phyloP scores from a whole-genome alignment of 2,888 invertebrate species.

The Platynereis dumerilii region DNA sequence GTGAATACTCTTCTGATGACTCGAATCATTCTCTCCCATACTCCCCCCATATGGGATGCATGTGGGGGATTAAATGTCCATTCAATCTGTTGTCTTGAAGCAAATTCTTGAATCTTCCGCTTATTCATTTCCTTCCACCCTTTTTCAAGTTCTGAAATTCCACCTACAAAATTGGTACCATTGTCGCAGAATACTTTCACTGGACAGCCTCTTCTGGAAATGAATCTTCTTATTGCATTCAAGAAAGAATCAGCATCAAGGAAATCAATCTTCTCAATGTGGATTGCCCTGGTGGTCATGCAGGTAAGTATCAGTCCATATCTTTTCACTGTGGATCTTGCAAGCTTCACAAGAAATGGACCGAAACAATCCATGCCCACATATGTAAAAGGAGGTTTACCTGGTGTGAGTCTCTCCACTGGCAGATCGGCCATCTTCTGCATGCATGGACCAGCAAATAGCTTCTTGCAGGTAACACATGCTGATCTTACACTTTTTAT shows the following conservation, averaged over 20 bases:
- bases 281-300: constrained; percentile 13
- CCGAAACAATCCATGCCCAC: constrained; percentile 45
- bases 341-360: constrained; percentile 40
- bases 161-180: constrained; percentile 27
- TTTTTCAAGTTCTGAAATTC: constrained; percentile 16
- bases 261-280: constrained; percentile 16
- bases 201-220: neutral
- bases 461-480: constrained; percentile 27
- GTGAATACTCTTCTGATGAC: no score
- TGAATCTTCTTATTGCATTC: constrained; percentile 9
- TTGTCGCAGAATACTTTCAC: constrained; percentile 6
- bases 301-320: constrained; percentile 40
- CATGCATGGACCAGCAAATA: neutral
- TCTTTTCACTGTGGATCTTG: constrained; percentile 40
- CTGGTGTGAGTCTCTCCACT: constrained; percentile 35
- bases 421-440: constrained; percentile 39
- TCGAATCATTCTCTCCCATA: constrained; percentile 46
- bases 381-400: constrained; percentile 41
- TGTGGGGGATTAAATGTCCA: constrained; percentile 37
- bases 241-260: constrained; percentile 13
- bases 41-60: constrained; percentile 43
- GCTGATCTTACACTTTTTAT: constrained; percentile 13
- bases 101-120: no score
- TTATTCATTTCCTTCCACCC: no score
- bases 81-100: constrained; percentile 11